phyloP scores from a whole-genome alignment of 2,113 vertebrate species.

The Zootoca vivipara region DNA sequence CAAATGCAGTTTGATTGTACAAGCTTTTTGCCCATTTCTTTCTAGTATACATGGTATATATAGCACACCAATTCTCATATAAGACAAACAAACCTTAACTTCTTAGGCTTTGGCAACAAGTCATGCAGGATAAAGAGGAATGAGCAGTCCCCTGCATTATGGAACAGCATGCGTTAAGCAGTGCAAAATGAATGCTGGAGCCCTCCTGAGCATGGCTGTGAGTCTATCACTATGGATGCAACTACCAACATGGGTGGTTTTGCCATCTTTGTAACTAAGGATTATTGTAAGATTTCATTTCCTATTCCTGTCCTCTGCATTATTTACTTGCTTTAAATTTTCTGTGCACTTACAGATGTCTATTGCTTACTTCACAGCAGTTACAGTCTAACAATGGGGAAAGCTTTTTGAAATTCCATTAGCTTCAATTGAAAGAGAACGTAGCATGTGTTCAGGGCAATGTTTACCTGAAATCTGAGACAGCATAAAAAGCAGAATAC shows the following conservation, averaged over 20 bases:
- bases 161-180: constrained; percentile 16
- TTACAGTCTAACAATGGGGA: no score
- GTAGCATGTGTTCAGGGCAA: no score
- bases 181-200: background rate
- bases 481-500: background rate
- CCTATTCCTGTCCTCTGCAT: fast-evolving
- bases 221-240: background rate
- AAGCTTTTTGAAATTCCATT: no score
- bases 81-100: constrained; percentile 54
- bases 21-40: constrained; percentile 65
- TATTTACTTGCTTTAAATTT: background rate
- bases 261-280: background rate
- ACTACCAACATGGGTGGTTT: constrained; percentile 3
- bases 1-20: constrained; percentile 50
- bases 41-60: constrained; percentile 50
- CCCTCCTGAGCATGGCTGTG: constrained; percentile 29
- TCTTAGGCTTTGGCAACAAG: constrained; percentile 54
- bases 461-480: background rate
- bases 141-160: background rate
- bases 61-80: constrained; percentile 54
- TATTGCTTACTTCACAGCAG: no score
- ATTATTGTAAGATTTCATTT: background rate
- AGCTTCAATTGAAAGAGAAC: no score
- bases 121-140: constrained; percentile 45
- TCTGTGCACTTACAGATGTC: no score